Evolutionary conservation across 1,140 invertebrate genomes (phyloP).

Genomic region (Mycetomoellerius zeteki): DNA sequence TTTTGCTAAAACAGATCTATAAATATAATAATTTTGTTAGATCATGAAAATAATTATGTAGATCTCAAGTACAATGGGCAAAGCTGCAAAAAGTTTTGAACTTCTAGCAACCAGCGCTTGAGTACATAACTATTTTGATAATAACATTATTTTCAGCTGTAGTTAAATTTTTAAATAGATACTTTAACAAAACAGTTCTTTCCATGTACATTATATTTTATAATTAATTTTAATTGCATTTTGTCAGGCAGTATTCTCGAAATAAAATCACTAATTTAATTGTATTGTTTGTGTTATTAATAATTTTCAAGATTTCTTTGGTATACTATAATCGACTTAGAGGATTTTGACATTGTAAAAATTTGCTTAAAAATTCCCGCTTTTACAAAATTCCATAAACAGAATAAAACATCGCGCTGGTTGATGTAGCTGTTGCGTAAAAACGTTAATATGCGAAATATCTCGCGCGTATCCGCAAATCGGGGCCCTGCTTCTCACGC

Average conservation of each 20-base stretch:
- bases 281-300: not conserved
- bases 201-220: not conserved
- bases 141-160: too few species aligned
- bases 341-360: not conserved
- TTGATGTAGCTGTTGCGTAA: not conserved
- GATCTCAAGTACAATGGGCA: too few species aligned
- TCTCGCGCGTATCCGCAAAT: slow-evolving; percentile 15
- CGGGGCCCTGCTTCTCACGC: not conserved
- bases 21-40: too few species aligned
- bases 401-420: not conserved
- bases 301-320: not conserved
- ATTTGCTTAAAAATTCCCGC: not conserved
- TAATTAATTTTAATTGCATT: not conserved
- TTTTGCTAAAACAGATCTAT: too few species aligned
- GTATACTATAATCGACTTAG: not conserved
- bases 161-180: too few species aligned
- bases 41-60: too few species aligned
- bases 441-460: not conserved
- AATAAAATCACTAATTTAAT: not conserved
- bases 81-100: too few species aligned
- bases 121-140: too few species aligned
- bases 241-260: not conserved
- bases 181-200: too few species aligned
- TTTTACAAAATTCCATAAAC: not conserved
- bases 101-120: too few species aligned